Evolutionary conservation across 2,797 vertebrate genomes (phyloP), one percentile per base, ranked within the genome.

Genomic region (Muraenolepis orangiensis): DNA sequence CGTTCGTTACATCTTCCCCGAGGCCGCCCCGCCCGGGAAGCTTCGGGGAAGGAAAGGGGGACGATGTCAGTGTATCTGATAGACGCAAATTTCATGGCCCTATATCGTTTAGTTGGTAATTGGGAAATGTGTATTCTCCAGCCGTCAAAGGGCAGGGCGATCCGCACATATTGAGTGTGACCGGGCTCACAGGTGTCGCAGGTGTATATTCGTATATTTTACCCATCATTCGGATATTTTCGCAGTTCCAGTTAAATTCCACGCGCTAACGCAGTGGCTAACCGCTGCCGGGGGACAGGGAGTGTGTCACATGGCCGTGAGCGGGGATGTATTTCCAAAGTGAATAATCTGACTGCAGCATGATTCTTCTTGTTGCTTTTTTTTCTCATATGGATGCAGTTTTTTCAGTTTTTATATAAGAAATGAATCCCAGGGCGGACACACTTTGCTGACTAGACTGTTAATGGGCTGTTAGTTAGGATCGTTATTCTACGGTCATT

Each of bases 61-160:
- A 81, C 61, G 81, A 79, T 78, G 70, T 76, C 83, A 89, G 80
- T 76, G 78, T n/a, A n/a, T 76, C 66, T 85, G 76, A 81, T 79
- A 76, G 86, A 87, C 81, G 78, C 75, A 71, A 85, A 88, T 86
- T 85, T 80, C 73, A 87, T 74, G 16, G 68, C 79, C 73, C 78
- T 70, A 36, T 73, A 72, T 82, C 70, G 30, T 79, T 87, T 81
- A 70, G 71, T 32, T 78, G 46, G 77, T 81, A 86, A 86, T 77
- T 80, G 74, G 20, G 28, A 74, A 74, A 83, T 81, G 73, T 82
- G 76, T 82, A 77, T 82, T 82, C 71, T 73, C 26, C 67, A 16
- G 6, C 74, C 42, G 7, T 34, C 7, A 79, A 82, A 80, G 76
- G 71, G 29, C 66, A 6, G 5, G 34, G 66, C 11, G 0, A 23